phyloP scores from a whole-genome alignment of 2,888 invertebrate species.

The Drosophila lacicola region DNA sequence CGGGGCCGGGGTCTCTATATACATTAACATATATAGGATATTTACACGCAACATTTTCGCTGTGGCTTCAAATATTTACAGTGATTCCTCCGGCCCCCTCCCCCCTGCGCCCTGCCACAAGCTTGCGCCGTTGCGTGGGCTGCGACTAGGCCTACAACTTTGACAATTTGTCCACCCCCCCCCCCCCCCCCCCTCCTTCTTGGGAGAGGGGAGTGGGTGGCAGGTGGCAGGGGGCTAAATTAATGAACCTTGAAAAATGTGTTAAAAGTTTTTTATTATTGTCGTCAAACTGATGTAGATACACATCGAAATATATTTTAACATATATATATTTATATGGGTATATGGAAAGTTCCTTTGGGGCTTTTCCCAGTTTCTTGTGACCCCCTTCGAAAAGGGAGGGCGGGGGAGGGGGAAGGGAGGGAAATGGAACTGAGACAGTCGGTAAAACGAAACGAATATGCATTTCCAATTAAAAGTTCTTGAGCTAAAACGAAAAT shows the following conservation, averaged over 20 bases:
- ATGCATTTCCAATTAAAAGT: slow-evolving; percentile 50
- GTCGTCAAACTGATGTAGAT: slow-evolving; percentile 52
- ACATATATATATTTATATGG: not conserved
- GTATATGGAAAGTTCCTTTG: not conserved
- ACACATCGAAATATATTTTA: not conserved
- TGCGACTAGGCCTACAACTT: slow-evolving; percentile 30
- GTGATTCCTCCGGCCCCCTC: slow-evolving; percentile 52
- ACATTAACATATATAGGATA: slow-evolving; percentile 78
- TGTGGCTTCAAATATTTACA: slow-evolving; percentile 78
- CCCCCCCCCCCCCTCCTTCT: not conserved
- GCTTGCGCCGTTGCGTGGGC: slow-evolving; percentile 10
- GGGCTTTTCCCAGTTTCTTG: slow-evolving; percentile 7
- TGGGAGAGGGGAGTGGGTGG: slow-evolving; percentile 1
- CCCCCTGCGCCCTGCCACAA: not conserved
- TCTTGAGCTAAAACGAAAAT: slow-evolving; percentile 30
- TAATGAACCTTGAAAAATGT: slow-evolving; percentile 81
- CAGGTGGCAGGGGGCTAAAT: slow-evolving; percentile 44
- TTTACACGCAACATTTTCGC: slow-evolving; percentile 79
- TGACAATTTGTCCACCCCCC: slow-evolving; percentile 40
- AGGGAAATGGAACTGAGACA: too few species aligned
- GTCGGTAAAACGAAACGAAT: too few species aligned
- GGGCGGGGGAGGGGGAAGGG: too few species aligned
- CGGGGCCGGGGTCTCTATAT: slow-evolving; percentile 42
- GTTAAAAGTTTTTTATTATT: slow-evolving; percentile 76
- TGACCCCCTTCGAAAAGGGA: too few species aligned